phyloP scores from a whole-genome alignment of 2,113 vertebrate genomes.

The Aptenodytes forsteri region DNA sequence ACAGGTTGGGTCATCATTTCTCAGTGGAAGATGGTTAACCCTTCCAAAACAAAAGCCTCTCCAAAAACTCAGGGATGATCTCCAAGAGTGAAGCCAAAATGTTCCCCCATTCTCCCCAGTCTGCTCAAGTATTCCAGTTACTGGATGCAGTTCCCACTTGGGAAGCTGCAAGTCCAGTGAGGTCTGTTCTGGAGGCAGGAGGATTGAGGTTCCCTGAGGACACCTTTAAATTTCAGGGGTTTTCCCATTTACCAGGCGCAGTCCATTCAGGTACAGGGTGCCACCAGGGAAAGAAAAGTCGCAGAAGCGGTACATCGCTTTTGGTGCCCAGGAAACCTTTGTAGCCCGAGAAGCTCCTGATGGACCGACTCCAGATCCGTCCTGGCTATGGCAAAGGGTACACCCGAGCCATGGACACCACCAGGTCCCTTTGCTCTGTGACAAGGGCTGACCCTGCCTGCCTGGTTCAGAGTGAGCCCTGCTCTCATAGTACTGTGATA shows the following conservation, averaged over 20 bases:
- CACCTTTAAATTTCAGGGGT: accelerated
- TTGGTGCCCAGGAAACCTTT: neutral
- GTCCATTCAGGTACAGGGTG: neutral
- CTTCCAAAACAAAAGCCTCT: neutral
- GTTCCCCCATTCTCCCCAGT: neutral
- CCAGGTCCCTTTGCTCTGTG: neutral
- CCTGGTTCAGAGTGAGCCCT: neutral
- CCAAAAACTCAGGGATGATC: neutral
- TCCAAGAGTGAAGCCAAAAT: neutral
- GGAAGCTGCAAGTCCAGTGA: neutral
- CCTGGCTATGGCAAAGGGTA: neutral
- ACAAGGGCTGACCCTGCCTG: neutral
- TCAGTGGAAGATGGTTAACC: neutral
- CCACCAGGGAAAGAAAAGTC: neutral
- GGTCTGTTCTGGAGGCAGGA: neutral
- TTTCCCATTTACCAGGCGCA: neutral
- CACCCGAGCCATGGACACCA: neutral
- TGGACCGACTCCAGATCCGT: neutral
- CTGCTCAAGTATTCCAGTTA: neutral
- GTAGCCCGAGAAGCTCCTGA: neutral
- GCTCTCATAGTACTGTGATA: neutral
- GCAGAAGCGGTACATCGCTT: accelerated
- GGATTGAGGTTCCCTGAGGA: neutral
- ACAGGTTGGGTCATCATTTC: neutral
- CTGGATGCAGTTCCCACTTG: neutral